Evolutionary conservation across 2,888 invertebrate genomes (phyloP).

Genomic region (Netelia fuscicornis): DNA sequence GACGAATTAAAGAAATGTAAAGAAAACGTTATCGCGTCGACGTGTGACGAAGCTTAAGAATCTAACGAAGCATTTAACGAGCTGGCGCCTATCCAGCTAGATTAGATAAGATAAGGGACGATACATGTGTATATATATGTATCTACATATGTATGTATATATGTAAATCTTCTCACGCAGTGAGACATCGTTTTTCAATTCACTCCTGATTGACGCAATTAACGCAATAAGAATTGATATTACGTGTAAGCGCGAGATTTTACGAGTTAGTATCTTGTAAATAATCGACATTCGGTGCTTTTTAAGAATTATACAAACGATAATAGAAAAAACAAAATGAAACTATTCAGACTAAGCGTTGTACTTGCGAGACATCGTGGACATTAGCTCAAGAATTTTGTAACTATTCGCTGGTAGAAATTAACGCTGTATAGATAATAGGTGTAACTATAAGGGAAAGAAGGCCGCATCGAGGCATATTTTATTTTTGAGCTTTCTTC

Average conservation of each 20-base stretch:
- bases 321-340: not conserved
- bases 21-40: too few species aligned
- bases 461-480: slow-evolving; percentile 45
- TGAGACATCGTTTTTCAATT: slow-evolving; percentile 53
- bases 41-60: not conserved
- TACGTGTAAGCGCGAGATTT: not conserved
- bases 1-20: not conserved
- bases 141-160: slow-evolving; percentile 1
- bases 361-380: slow-evolving; percentile 15
- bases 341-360: slow-evolving; percentile 1
- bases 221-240: slow-evolving; percentile 39
- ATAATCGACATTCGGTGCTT: slow-evolving; percentile 51
- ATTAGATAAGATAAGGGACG: slow-evolving; percentile 64
- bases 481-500: slow-evolving; percentile 12
- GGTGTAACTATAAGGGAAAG: not conserved
- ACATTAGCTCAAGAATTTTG: slow-evolving; percentile 57
- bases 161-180: slow-evolving; percentile 40
- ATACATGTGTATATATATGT: slow-evolving; percentile 8
- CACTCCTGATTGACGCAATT: slow-evolving; percentile 31
- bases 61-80: slow-evolving; percentile 61
- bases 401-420: slow-evolving; percentile 31
- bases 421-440: slow-evolving; percentile 30
- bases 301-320: not conserved
- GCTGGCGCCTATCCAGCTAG: slow-evolving; percentile 23
- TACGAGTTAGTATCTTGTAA: slow-evolving; percentile 39